Evolutionary conservation across 2,113 vertebrate species (phyloP), one percentile per base, ranked within the genome.

Genomic region (Fregata magnificens): DNA sequence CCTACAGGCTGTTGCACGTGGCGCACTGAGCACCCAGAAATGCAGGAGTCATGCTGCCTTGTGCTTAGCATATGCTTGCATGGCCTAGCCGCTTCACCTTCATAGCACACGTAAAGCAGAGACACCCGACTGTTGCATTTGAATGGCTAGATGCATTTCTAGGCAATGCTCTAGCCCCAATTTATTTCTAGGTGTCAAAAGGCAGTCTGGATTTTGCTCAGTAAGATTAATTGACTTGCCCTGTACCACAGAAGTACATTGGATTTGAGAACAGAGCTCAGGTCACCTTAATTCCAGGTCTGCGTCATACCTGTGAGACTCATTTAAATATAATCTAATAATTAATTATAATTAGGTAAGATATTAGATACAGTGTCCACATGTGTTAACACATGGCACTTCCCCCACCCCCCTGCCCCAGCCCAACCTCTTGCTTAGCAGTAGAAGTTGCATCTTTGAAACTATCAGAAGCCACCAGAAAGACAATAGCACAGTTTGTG

Each of bases 231-330:
- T 5, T 53, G 61, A 8, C 32, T 71, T 91, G 50, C 56, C 45
- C 25, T 47, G 26, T 28, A 29, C 50, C 22, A 5, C 32, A 29
- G 40, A n/a, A 79, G 25, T 32, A n/a, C 18, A 3, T 29, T 74
- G 47, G 18, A 13, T 74, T 89, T 82, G 61, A 59, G 55, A 59
- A 26, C 19, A 61, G 44, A 65, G 40, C 56, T 63, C 29, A 16
- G 53, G 10, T 74, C 28, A 45, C 21, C 55, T 90, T 50, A 58
- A 53, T 63, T 66, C 45, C 34, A 74, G 32, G 47, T 24, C 36
- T 1, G 3, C 0, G 0, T 62, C 32, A 77, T 4, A 1, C 29
- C 44, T 84, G 38, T 0, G 5, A 78, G 40, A 36, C 6, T 84
- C 2, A 15, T 44, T 72, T 95, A 78, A 87, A 26, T 56, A 53